Conservation (phyloP, 2,888 invertebrate species). For the Brachyopa scutellaris region DNA sequence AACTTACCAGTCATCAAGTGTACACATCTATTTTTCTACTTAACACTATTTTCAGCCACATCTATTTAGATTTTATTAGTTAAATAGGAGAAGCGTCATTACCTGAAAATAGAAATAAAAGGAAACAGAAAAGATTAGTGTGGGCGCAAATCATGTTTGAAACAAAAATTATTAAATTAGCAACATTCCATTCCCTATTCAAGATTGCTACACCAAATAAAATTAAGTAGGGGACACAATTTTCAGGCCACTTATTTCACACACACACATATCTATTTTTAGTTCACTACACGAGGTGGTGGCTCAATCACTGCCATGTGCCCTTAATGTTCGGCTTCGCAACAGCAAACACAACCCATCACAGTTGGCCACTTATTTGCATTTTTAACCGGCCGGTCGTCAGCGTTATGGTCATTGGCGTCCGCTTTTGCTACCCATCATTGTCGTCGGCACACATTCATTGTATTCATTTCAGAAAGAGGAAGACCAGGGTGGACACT, state of each 20-base stretch:
- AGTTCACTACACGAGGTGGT: slow-evolving; percentile 20
- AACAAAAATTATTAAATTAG: background rate
- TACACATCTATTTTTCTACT: too few species aligned
- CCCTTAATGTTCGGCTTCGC: slow-evolving; percentile 28
- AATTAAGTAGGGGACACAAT: background rate
- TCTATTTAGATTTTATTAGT: too few species aligned
- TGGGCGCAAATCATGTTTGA: background rate
- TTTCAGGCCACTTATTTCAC: background rate
- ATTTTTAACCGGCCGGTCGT: background rate
- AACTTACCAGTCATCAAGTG: too few species aligned
- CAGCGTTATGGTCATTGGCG: background rate
- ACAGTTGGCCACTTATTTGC: slow-evolving; percentile 42
- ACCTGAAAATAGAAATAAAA: slow-evolving; percentile 43
- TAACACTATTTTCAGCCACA: too few species aligned
- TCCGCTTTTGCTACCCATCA: background rate
- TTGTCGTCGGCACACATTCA: too few species aligned
- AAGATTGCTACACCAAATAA: background rate
- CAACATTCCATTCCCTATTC: slow-evolving; percentile 1
- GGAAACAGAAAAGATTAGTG: background rate
- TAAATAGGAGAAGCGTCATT: slow-evolving; percentile 3
- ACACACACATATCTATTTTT: slow-evolving; percentile 28
- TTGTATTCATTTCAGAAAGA: slow-evolving; percentile 37
- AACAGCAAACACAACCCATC: slow-evolving; percentile 1
- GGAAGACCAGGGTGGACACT: slow-evolving; percentile 50
- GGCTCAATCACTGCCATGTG: slow-evolving; percentile 19